phyloP scores from a whole-genome alignment of 2,113 vertebrate genomes.

The Neogobius melanostomus region DNA sequence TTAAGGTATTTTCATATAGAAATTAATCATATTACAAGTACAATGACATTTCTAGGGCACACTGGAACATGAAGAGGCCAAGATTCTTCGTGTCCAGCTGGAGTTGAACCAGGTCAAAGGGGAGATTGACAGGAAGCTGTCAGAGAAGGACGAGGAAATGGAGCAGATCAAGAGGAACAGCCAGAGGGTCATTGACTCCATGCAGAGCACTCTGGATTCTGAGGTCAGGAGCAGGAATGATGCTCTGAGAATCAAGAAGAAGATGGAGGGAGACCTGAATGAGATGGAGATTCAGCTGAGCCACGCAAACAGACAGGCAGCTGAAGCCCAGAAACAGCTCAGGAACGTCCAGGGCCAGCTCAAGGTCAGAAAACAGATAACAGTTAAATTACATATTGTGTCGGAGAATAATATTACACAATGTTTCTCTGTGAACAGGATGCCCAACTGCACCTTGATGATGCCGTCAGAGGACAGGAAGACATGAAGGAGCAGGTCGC shows the following conservation, averaged over 20 bases:
- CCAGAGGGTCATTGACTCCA: conserved; percentile 80
- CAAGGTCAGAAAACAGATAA: too few species aligned
- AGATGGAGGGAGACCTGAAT: too few species aligned
- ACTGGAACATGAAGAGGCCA: conserved; percentile 73
- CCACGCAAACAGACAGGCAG: too few species aligned
- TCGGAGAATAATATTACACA: conserved; percentile 47
- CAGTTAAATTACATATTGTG: conserved; percentile 37
- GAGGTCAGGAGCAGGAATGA: conserved; percentile 82
- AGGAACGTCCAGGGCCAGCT: too few species aligned
- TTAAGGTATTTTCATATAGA: background rate
- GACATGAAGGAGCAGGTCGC: conserved; percentile 86
- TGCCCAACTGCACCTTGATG: conserved; percentile 85
- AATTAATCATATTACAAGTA: background rate
- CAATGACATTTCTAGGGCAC: conserved; percentile 46
- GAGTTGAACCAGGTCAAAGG: conserved; percentile 84
- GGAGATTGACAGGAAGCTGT: conserved; percentile 61
- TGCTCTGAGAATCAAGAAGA: too few species aligned
- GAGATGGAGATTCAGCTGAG: too few species aligned
- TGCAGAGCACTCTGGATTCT: conserved; percentile 82
- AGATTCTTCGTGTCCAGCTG: conserved; percentile 75
- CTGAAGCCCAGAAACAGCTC: too few species aligned
- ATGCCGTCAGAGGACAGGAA: conserved; percentile 80
- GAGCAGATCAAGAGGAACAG: conserved; percentile 85
- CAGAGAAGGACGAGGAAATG: conserved; percentile 88
- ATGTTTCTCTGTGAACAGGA: conserved; percentile 79